Evolutionary conservation across 2,113 vertebrate genomes (phyloP).

Genomic region (Thoracochromis brauschi): DNA sequence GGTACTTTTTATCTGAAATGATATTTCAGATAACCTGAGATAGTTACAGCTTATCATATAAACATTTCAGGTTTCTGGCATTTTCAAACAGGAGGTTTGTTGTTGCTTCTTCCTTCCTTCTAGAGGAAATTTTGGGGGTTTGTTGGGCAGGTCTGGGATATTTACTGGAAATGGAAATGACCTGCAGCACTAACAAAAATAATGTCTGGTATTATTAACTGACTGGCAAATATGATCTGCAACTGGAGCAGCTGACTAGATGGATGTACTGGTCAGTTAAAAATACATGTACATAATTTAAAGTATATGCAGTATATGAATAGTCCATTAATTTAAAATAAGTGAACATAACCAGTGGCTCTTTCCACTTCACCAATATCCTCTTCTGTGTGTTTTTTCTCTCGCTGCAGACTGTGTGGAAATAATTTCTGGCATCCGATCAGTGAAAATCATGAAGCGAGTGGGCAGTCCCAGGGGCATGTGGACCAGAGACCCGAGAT

Average conservation of each 20-base stretch:
- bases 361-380: background rate
- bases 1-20: background rate
- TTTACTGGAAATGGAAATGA: background rate
- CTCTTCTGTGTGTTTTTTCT: background rate
- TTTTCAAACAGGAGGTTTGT: background rate
- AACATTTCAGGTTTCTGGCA: background rate
- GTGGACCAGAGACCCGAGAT: slow-evolving; percentile 86
- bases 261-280: background rate
- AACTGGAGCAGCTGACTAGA: background rate
- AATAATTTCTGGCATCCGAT: slow-evolving; percentile 83
- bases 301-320: background rate
- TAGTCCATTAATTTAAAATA: background rate
- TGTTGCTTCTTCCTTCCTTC: background rate
- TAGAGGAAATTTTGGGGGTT: background rate
- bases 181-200: background rate
- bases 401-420: slow-evolving; percentile 81
- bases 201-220: background rate
- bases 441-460: slow-evolving; percentile 93
- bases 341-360: background rate
- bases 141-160: background rate
- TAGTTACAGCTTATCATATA: background rate
- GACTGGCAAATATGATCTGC: background rate
- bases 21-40: background rate
- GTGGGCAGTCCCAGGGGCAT: slow-evolving; percentile 80
- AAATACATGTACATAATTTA: background rate